These are phyloP conservation scores for Coracopsis vasa DNA, from an alignment of 2,113 vertebrate species.

Conservation along the genomic window DNA sequence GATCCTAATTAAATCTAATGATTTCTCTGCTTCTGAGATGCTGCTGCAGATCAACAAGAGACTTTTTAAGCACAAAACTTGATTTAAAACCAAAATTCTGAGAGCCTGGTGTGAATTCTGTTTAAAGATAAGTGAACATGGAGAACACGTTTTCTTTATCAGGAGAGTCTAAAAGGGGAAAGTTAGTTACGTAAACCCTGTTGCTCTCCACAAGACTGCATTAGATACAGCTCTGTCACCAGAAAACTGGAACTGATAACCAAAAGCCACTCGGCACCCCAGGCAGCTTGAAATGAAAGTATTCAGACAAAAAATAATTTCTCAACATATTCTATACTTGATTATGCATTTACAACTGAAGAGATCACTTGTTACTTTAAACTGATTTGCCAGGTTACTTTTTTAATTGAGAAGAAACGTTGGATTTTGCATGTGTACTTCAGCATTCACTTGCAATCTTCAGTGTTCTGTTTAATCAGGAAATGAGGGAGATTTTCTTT, in stretches of 20 bases:
- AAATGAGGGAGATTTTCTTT: not conserved
- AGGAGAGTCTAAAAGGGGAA: not conserved
- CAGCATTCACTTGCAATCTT: not conserved
- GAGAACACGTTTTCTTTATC: not conserved
- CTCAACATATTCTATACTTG: not conserved
- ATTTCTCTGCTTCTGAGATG: conserved; percentile 1
- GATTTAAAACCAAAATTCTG: not conserved
- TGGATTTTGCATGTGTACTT: not conserved
- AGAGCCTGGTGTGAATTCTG: not conserved
- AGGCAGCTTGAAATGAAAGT: not conserved
- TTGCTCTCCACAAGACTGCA: not conserved
- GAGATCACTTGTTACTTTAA: not conserved
- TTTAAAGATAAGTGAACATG: not conserved
- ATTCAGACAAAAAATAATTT: not conserved
- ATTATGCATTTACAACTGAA: not conserved
- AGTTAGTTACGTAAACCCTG: not conserved
- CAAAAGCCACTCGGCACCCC: not conserved
- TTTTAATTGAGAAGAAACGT: not conserved
- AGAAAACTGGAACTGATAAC: not conserved
- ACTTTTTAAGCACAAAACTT: not conserved
- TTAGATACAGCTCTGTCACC: not conserved
- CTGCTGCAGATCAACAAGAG: not conserved
- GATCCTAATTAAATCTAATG: conserved; percentile 77
- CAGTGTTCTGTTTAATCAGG: not conserved
- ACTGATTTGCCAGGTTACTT: not conserved